phyloP scores from a whole-genome alignment of 2,797 vertebrate species.

The Xiphophorus birchmanni region DNA sequence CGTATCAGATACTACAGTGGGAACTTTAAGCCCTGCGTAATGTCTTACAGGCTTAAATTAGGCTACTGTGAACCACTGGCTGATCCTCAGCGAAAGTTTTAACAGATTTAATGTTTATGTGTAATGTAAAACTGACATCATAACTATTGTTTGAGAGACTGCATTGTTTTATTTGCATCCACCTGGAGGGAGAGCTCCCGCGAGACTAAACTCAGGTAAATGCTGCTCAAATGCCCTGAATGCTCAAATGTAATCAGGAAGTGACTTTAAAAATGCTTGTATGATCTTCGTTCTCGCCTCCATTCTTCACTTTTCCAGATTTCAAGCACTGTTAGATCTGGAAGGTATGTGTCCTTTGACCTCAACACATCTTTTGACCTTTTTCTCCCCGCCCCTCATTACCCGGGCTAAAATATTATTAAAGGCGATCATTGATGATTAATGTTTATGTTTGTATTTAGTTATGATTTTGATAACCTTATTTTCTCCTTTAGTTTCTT shows the following conservation, averaged over 20 bases:
- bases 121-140: background rate
- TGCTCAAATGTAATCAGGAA: conserved; percentile 13
- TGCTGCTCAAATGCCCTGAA: rapidly evolving
- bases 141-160: background rate
- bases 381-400: background rate
- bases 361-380: background rate
- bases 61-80: background rate
- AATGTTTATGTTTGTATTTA: background rate
- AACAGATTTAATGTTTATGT: too few relatives aligned
- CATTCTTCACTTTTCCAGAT: too few relatives aligned
- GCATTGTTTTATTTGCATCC: background rate
- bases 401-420: background rate
- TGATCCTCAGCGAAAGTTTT: background rate
- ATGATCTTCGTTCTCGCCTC: background rate
- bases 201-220: conserved; percentile 3
- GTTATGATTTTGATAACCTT: background rate
- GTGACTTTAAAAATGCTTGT: background rate
- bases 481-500: background rate
- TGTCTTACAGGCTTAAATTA: background rate
- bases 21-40: background rate
- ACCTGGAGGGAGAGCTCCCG: background rate
- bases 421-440: background rate
- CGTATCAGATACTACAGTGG: background rate
- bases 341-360: conserved; percentile 8
- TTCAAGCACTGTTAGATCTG: background rate